phyloP scores from a whole-genome alignment of 2,113 vertebrate species.

The Pitta sordida region DNA sequence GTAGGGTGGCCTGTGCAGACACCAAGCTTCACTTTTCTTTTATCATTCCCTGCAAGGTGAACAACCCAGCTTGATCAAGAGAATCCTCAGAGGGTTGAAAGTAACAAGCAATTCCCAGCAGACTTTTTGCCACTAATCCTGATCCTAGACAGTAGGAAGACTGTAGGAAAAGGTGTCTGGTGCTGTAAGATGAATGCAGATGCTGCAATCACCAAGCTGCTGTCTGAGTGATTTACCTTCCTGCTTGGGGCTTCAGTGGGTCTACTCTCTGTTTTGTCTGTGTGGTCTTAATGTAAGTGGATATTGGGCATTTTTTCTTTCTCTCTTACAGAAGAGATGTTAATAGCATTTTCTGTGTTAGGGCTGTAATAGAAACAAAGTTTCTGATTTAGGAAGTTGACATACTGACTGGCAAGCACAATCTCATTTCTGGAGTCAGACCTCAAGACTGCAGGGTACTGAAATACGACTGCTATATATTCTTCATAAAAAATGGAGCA shows the following conservation, averaged over 20 bases:
- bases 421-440: not conserved
- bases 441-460: not conserved
- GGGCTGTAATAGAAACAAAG: not conserved
- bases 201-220: not conserved
- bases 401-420: not conserved
- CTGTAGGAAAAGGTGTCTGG: not conserved
- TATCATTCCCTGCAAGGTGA: rapidly evolving
- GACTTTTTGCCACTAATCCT: not conserved
- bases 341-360: not conserved
- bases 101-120: not conserved
- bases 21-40: not conserved
- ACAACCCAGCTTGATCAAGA: not conserved
- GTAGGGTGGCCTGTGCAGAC: not conserved
- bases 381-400: not conserved
- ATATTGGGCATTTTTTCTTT: not conserved
- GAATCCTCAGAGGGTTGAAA: not conserved
- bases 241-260: not conserved
- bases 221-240: not conserved
- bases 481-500: not conserved
- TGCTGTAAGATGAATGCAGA: rapidly evolving
- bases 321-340: not conserved
- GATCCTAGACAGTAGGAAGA: not conserved
- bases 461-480: not conserved
- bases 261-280: not conserved
- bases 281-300: not conserved